Conservation (phyloP, 1,140 invertebrate genomes). For the Pachypsylla venusta region DNA sequence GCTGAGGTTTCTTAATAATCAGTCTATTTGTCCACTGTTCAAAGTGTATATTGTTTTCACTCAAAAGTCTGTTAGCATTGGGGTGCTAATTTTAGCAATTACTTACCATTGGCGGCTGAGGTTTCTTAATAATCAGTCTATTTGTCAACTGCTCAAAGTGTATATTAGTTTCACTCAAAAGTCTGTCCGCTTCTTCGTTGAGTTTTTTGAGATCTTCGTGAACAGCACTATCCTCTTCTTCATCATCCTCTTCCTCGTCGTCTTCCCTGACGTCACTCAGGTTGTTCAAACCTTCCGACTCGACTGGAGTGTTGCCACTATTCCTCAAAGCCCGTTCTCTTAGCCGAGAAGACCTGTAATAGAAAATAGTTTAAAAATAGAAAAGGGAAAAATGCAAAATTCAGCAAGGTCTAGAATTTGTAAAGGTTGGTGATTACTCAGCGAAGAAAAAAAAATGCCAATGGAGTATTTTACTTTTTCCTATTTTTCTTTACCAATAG, state of each 20-base stretch:
- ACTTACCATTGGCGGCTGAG: background rate
- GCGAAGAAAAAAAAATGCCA: too few species aligned
- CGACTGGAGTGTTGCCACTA: background rate
- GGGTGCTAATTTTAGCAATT: too few species aligned
- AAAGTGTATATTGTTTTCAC: too few species aligned
- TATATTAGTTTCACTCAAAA: background rate
- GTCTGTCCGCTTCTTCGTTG: background rate
- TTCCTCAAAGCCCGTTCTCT: background rate
- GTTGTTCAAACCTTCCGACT: background rate
- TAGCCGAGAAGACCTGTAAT: background rate
- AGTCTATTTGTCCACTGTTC: too few species aligned
- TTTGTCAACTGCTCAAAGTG: background rate
- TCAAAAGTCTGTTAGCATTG: too few species aligned
- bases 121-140: background rate
- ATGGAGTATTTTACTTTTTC: too few species aligned
- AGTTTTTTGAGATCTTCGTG: conserved; percentile 1
- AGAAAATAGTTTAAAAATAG: too few species aligned
- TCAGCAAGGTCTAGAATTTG: too few species aligned
- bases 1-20: too few species aligned
- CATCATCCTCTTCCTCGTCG: background rate
- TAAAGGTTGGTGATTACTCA: too few species aligned
- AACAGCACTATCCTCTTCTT: conserved; percentile 9
- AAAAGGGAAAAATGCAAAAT: too few species aligned
- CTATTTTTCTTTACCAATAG: too few species aligned
- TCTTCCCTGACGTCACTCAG: background rate